Conservation (phyloP, 2,888 invertebrate genomes). For the Chloromyia formosa region DNA sequence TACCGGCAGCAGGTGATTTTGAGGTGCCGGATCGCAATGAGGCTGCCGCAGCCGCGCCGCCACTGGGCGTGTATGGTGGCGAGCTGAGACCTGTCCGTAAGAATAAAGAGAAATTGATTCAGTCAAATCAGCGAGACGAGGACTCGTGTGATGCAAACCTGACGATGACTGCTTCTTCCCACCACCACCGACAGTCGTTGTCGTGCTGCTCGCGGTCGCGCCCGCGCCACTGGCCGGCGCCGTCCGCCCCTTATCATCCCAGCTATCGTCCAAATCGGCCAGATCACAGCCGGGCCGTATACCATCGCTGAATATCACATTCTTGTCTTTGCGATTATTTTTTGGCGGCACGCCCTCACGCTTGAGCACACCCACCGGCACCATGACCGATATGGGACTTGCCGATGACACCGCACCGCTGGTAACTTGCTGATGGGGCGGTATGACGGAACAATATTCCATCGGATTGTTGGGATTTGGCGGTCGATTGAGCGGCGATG, state of each 20-base stretch:
- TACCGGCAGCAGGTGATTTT: conserved; percentile 53
- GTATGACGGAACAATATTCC: conserved; percentile 86
- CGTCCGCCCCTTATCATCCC: conserved; percentile 64
- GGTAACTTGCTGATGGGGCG: conserved; percentile 76
- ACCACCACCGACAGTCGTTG: background rate
- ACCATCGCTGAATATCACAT: conserved; percentile 89
- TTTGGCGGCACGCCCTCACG: conserved; percentile 64
- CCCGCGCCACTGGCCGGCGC: too few species aligned
- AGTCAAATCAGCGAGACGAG: background rate
- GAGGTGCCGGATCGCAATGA: background rate
- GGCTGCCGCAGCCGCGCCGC: too few species aligned
- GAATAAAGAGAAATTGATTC: background rate
- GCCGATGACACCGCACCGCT: conserved; percentile 58
- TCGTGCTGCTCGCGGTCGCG: background rate
- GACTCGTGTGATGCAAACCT: background rate
- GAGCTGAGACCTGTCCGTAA: conserved; percentile 26
- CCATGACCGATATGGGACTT: conserved; percentile 77
- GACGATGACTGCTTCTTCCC: background rate
- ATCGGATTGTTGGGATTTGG: conserved; percentile 88
- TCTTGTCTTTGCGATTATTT: conserved; percentile 70
- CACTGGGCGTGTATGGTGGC: background rate
- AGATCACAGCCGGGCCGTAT: conserved; percentile 88
- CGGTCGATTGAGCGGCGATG: conserved; percentile 60
- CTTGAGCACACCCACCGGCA: conserved; percentile 84
- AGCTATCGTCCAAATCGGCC: conserved; percentile 77